Conservation (phyloP, 2,797 vertebrate species). For the Molossus alvarezi region DNA sequence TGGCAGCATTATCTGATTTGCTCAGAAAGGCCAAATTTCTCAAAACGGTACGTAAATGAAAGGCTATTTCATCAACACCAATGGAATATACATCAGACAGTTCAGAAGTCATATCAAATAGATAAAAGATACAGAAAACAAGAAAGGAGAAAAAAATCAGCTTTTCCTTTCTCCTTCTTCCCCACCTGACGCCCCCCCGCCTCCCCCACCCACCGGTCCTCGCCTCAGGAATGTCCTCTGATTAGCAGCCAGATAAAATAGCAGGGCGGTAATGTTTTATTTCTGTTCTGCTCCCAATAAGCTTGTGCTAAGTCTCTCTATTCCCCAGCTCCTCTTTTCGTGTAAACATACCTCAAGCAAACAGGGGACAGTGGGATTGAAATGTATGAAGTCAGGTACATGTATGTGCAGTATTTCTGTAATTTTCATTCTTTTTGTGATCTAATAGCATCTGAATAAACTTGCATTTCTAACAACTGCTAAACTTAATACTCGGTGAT, state of each 20-base stretch:
- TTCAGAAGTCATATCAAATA: background rate
- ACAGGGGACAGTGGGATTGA: background rate
- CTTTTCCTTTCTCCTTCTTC: background rate
- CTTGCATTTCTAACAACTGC: conserved; percentile 72
- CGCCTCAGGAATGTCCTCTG: background rate
- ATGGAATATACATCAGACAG: background rate
- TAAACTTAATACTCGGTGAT: conserved; percentile 59
- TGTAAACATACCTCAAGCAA: background rate
- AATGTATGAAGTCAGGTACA: background rate
- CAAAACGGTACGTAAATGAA: conserved; percentile 59
- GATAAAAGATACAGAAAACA: conserved; percentile 68
- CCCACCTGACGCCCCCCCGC: background rate
- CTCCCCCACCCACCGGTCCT: background rate
- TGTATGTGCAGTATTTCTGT: conserved; percentile 13
- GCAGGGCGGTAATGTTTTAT: conserved; percentile 79
- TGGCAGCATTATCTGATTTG: conserved; percentile 69
- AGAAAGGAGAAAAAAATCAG: background rate
- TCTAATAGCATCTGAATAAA: conserved; percentile 85
- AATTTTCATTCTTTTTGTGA: conserved; percentile 79
- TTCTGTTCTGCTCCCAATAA: conserved; percentile 76
- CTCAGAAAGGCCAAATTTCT: conserved; percentile 68
- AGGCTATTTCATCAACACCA: conserved; percentile 66
- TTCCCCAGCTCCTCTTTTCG: background rate
- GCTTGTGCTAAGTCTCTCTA: conserved; percentile 53
- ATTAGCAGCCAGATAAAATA: conserved; percentile 59